Evolutionary conservation across 2,888 invertebrate species (phyloP), one percentile per base, ranked within the genome.

Genomic region (Melinopterus prodromus): DNA sequence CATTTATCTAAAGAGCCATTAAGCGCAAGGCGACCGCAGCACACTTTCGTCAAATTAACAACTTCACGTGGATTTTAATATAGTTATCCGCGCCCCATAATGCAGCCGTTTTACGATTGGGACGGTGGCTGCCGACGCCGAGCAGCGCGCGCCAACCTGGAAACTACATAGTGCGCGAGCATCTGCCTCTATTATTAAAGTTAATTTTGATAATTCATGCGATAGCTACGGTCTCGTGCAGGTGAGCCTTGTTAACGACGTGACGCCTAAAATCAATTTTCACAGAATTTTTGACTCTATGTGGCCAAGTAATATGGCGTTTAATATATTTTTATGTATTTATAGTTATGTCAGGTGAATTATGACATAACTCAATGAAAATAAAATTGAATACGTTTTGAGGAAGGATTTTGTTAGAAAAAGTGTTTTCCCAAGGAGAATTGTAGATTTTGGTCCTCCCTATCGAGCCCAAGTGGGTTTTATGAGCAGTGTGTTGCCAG

Each of bases 11-110:
- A 53, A 53, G 53, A 53, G 53, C 53, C 53, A 53, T 53, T 53
- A 53, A 53, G 53, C 5, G 53, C 53, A 53, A 53, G 53, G 53
- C 53, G 7, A 53, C 53, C 53, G 53, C 53, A 53, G 53, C 53
- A 53, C 53, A 53, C 53, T 53, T 53, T 53, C 53, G 53, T 53
- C 53, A 53, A 53, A 53, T 53, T 53, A 53, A 53, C 53, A 53
- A 53, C 53, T 53, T 53, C 53, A 53, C 53, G 53, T 53, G 53
- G 53, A 53, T 53, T 53, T 53, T 53, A 53, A 53, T 53, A 53
- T 53, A 53, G 53, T 53, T 53, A 53, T 53, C 53, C 53, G 53
- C 7, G 53, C 53, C 53, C 53, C 53, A 53, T 53, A 53, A 53
- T 53, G 53, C 53, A 53, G 53, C 53, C 53, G 53, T 53, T 53